These are phyloP conservation scores for Neopipo cinnamomea DNA, from an alignment of 2,113 vertebrate genomes.

Conservation along the genomic window DNA sequence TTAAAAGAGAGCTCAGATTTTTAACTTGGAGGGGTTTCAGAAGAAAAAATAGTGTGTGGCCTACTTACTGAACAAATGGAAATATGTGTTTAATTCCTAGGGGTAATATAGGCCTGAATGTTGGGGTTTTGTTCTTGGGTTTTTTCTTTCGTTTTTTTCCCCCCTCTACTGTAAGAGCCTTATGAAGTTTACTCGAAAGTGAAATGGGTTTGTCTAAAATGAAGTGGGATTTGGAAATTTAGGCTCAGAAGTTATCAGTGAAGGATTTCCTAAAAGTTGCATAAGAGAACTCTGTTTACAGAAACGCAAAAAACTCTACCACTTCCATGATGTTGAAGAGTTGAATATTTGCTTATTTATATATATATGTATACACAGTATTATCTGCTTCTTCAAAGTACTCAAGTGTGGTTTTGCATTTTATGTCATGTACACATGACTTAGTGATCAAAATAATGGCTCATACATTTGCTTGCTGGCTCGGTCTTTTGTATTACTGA, in stretches of 20 bases:
- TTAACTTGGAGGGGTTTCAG: not conserved
- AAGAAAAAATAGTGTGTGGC: not conserved
- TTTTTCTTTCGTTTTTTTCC: not conserved
- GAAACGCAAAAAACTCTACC: not conserved
- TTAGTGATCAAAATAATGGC: not conserved
- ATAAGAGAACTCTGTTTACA: not conserved
- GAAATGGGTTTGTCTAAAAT: not conserved
- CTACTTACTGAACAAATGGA: not conserved
- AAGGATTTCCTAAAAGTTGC: not conserved
- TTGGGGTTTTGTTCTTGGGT: not conserved
- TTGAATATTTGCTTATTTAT: not conserved
- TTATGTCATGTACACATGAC: not conserved
- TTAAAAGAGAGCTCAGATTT: not conserved
- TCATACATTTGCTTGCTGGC: not conserved
- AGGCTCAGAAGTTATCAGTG: not conserved
- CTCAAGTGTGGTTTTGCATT: rapidly evolving
- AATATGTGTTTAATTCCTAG: not conserved
- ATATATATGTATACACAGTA: not conserved
- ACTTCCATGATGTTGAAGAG: not conserved
- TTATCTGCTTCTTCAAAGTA: not conserved
- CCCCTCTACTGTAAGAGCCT: not conserved
- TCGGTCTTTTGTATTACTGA: not conserved
- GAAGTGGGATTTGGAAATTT: not conserved
- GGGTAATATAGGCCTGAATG: not conserved
- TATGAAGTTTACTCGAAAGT: not conserved